Conservation (phyloP, 1,140 invertebrate species). For the Drosophila tani region DNA sequence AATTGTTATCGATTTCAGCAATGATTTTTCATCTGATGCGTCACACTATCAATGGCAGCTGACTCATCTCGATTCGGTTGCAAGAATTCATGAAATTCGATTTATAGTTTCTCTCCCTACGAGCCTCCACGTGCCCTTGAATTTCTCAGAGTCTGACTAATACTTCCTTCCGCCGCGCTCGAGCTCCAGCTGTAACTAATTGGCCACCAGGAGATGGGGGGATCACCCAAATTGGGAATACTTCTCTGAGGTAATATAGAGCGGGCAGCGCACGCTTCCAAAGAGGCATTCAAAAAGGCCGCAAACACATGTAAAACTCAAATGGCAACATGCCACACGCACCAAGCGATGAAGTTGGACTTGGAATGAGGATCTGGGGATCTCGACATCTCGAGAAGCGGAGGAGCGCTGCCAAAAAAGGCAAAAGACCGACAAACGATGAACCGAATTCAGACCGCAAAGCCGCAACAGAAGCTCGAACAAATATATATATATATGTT, state of each 20-base stretch:
- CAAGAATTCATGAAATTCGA: conserved; percentile 63
- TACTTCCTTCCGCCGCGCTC: conserved; percentile 70
- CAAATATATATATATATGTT: conserved; percentile 51
- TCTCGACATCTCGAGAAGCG: conserved; percentile 2
- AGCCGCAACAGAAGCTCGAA: conserved; percentile 80
- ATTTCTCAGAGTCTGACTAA: conserved; percentile 63
- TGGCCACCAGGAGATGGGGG: conserved; percentile 27
- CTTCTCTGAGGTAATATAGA: conserved; percentile 41
- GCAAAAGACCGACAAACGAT: conserved; percentile 68
- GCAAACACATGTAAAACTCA: conserved; percentile 82
- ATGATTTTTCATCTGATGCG: conserved; percentile 30
- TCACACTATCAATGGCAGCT: conserved; percentile 38
- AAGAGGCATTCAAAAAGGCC: conserved; percentile 70
- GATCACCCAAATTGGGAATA: conserved; percentile 14
- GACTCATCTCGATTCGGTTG: conserved; percentile 58
- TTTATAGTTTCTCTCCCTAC: conserved; percentile 18
- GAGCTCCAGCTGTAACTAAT: conserved; percentile 70
- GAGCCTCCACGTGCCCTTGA: conserved; percentile 57
- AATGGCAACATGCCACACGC: conserved; percentile 82
- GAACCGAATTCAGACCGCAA: conserved; percentile 61
- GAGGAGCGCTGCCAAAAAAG: conserved; percentile 65
- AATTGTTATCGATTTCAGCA: conserved; percentile 2
- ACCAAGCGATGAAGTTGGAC: conserved; percentile 54
- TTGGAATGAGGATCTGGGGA: conserved; percentile 27
- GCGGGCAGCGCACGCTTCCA: conserved; percentile 44